Conservation (phyloP, 2,113 vertebrate genomes). For the Tachysurus vachellii region DNA sequence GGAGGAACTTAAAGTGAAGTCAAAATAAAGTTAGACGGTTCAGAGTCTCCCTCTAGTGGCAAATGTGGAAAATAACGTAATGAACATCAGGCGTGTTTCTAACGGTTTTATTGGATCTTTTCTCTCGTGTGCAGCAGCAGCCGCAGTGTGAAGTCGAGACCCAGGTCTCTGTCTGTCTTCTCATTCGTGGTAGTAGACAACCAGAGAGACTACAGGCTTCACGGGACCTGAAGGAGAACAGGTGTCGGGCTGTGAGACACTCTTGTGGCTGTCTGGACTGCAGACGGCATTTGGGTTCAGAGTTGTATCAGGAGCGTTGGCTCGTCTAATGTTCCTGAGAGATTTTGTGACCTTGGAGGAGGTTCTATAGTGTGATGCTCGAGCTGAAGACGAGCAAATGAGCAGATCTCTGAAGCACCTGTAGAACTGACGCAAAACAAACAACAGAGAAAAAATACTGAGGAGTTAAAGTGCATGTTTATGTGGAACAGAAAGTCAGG, state of each 20-base stretch:
- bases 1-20: background rate
- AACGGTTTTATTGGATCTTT: background rate
- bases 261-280: background rate
- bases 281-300: background rate
- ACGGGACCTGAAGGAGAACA: background rate
- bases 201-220: constrained; percentile 63
- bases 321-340: constrained; percentile 52
- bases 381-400: constrained; percentile 57
- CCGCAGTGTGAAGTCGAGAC: background rate
- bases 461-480: background rate
- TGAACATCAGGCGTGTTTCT: background rate
- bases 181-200: constrained; percentile 65
- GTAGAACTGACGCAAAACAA: constrained; percentile 72
- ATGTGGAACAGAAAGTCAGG: background rate
- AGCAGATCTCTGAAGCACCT: constrained; percentile 75
- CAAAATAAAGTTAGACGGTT: background rate
- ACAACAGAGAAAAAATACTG: background rate
- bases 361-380: constrained; percentile 63
- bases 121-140: background rate
- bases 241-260: constrained; percentile 6
- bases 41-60: background rate
- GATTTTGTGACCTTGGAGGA: constrained; percentile 64
- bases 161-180: background rate
- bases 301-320: constrained; percentile 37
- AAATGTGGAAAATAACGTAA: background rate